Base-by-base conservation (phyloP, 2,113 vertebrate genomes). In the Hydrochoerus hydrochaeris region DNA sequence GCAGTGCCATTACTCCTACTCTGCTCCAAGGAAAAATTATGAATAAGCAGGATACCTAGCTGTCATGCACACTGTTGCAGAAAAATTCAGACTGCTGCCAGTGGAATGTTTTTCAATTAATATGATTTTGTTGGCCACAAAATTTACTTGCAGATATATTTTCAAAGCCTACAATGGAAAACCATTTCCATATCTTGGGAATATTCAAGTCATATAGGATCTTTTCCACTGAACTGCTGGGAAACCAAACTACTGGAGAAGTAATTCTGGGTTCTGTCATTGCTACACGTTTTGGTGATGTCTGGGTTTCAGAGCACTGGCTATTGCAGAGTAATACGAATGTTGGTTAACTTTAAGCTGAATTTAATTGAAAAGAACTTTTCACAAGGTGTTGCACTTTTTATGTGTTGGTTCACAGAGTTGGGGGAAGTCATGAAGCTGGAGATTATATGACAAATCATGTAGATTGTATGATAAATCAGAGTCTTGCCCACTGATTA, bases 381-480 rank as follows among this genome's bases (percentile, higher is more conserved):
- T 88, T 94, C 58, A n/a, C 57, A 86, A 86, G 60, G 44, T 84
- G 35, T 57, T 81, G 3, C 87, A 24, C 24, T 58, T 94, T 67
- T 32, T 67, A 14, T 46, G 81, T 54, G 92, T 96, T 92, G 90
- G 54, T 60, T 46, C 16, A 73, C n/a, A 80, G 69, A 78, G 49
- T 78, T 84, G 77, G 89, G 49, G 8, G 17, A 86, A 65, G 65
- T 80, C 60, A 60, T 77, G 49, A 62, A 83, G 54, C 35, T 86
- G 28, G 46, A 96, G 85, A 96, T 77, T 20, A 17, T 85, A 35
- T 92, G 92, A 94, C 88, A 95, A 90, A 87, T 95, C 85, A 71
- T 67, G 11, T 38, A 95, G 49, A 52, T 52, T 52, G 49, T 52
- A 11, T 52, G 49, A 52, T 52, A 52, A 65, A 9, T 85, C 62